A percentile compares a stretch with the other conserved stretches of the same genome.
phyloP scores from a whole-genome alignment of 2,888 invertebrate genomes.

The Trachelus stipa region DNA sequence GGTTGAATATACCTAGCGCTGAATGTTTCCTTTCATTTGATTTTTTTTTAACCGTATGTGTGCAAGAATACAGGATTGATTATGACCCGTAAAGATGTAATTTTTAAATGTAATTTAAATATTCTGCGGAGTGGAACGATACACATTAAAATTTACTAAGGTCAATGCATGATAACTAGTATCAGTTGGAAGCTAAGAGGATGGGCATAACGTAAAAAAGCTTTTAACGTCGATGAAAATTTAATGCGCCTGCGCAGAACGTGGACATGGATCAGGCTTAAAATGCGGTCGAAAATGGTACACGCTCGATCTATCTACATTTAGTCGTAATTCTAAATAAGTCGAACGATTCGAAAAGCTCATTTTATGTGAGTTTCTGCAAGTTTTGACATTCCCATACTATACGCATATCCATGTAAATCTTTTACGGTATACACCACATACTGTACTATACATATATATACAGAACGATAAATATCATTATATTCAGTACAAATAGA shows the following conservation, averaged over 20 bases:
- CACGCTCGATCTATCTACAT: not conserved
- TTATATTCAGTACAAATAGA: not conserved
- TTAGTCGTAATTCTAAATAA: not conserved
- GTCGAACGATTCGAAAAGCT: not conserved
- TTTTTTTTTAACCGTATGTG: no score
- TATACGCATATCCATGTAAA: not conserved
- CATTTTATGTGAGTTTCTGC: not conserved
- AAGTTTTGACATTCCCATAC: not conserved
- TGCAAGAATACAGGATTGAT: no score
- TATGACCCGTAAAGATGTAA: no score
- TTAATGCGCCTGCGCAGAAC: not conserved
- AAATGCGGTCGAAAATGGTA: no score
- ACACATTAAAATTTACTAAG: no score
- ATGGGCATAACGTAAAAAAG: conserved; percentile 6
- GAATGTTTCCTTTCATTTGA: no score
- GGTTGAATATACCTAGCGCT: no score
- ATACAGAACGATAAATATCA: not conserved
- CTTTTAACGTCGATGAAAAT: conserved; percentile 43
- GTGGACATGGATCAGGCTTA: not conserved
- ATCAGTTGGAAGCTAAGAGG: no score
- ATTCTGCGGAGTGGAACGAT: no score
- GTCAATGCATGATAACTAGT: no score
- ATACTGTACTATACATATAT: not conserved
- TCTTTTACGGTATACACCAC: not conserved
- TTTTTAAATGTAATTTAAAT: no score